Conservation (phyloP, 2,888 invertebrate species). For the Euproctis similis region DNA sequence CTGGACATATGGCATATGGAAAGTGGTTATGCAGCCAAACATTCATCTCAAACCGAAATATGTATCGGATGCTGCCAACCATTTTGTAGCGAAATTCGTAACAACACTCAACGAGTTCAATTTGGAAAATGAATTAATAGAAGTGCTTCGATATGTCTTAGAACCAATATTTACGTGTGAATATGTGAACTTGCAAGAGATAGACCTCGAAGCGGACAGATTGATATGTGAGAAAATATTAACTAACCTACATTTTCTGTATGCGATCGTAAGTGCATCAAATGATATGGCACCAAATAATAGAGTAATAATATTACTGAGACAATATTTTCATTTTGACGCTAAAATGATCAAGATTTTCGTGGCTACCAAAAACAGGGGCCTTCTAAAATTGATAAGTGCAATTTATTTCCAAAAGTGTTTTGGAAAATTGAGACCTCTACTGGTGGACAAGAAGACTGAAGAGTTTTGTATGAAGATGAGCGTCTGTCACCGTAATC, state of each 20-base stretch:
- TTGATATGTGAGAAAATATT: slow-evolving; percentile 18
- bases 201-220: slow-evolving; percentile 22
- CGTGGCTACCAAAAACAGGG: slow-evolving; percentile 8
- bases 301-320: slow-evolving; percentile 19
- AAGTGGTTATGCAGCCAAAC: slow-evolving; percentile 13
- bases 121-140: slow-evolving; percentile 23
- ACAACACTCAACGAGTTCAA: slow-evolving; percentile 28
- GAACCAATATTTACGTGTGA: slow-evolving; percentile 22
- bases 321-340: slow-evolving; percentile 14
- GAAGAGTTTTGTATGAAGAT: slow-evolving; percentile 27
- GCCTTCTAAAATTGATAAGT: slow-evolving; percentile 7
- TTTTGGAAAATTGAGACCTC: slow-evolving; percentile 6
- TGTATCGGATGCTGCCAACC: slow-evolving; percentile 19
- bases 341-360: slow-evolving; percentile 6
- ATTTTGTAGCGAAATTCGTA: slow-evolving; percentile 26
- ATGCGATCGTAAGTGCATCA: slow-evolving; percentile 21
- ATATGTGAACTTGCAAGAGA: slow-evolving; percentile 13
- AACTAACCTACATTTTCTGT: slow-evolving; percentile 16
- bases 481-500: slow-evolving; percentile 19
- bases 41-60: slow-evolving; percentile 14
- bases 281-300: slow-evolving; percentile 18
- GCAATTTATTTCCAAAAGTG: slow-evolving; percentile 6
- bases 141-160: slow-evolving; percentile 23
- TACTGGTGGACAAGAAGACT: slow-evolving; percentile 7
- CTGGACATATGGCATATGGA: slow-evolving; percentile 24